Conservation (phyloP, 2,113 vertebrate genomes). For the Fulmarus glacialis region DNA sequence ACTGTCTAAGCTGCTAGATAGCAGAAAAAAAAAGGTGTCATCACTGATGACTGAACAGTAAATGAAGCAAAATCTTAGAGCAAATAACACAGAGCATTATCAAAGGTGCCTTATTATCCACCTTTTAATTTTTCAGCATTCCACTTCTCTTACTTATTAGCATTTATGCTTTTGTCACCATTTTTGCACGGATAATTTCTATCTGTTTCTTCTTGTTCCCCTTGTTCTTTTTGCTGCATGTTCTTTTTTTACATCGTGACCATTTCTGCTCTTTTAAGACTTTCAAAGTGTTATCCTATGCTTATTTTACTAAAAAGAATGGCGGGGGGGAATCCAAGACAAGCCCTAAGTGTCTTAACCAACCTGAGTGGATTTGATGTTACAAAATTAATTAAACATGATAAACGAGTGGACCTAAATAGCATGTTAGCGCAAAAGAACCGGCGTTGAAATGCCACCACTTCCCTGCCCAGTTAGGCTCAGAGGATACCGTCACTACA, state of each 20-base stretch:
- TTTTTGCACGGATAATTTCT: neutral
- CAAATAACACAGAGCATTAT: neutral
- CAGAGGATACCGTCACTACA: neutral
- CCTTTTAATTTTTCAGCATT: neutral
- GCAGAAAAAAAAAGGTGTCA: neutral
- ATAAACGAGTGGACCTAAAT: neutral
- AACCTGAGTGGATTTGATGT: neutral
- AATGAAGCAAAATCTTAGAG: neutral
- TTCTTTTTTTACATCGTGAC: neutral
- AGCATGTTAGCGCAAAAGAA: neutral
- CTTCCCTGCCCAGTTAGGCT: neutral
- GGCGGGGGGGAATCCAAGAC: accelerated
- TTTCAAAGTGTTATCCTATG: neutral
- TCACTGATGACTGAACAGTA: neutral
- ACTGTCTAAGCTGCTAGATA: neutral
- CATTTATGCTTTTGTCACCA: neutral
- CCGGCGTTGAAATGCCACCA: neutral
- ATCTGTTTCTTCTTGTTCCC: neutral
- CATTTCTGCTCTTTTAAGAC: neutral
- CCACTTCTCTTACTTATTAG: neutral
- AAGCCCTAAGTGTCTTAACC: neutral
- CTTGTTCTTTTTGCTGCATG: neutral
- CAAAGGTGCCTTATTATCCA: neutral
- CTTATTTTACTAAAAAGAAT: neutral
- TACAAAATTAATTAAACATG: neutral